These are phyloP conservation scores for Andrena marginata DNA, from an alignment of 2,888 invertebrate species.

Conservation along the genomic window DNA sequence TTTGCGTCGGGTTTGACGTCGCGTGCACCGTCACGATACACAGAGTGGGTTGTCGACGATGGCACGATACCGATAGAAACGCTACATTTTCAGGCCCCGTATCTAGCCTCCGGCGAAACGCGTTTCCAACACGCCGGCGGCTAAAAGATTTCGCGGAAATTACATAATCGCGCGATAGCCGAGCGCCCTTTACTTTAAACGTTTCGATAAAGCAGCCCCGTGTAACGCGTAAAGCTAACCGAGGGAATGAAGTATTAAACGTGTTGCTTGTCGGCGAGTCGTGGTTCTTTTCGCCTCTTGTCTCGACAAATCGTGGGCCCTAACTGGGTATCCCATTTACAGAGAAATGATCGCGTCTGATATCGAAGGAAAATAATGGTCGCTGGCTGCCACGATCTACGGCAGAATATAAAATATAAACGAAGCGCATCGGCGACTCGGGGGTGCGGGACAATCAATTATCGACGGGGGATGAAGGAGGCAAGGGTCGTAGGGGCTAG, in stretches of 20 bases:
- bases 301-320: too few relatives aligned
- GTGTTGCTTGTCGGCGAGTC: not conserved
- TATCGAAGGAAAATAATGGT: slow-evolving; percentile 3
- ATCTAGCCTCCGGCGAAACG: slow-evolving; percentile 14
- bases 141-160: slow-evolving; percentile 24
- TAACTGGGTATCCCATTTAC: too few relatives aligned
- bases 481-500: slow-evolving; percentile 20
- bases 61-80: slow-evolving; percentile 51
- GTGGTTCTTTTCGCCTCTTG: too few relatives aligned
- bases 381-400: not conserved
- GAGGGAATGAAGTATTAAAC: not conserved
- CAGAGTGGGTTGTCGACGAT: slow-evolving; percentile 39
- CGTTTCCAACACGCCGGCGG: not conserved
- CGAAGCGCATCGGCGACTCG: not conserved
- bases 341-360: too few relatives aligned
- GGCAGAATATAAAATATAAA: not conserved
- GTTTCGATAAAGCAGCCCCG: not conserved
- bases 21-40: slow-evolving; percentile 76
- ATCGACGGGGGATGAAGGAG: slow-evolving; percentile 19
- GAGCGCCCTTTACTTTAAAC: slow-evolving; percentile 11
- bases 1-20: slow-evolving; percentile 74
- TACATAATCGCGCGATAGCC: slow-evolving; percentile 5
- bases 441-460: slow-evolving; percentile 46
- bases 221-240: not conserved
- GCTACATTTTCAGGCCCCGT: slow-evolving; percentile 20